A percentile compares a stretch with the other conserved stretches of the same genome.
These are phyloP conservation scores for Neogobius melanostomus DNA, from an alignment of 2,113 vertebrate genomes.

Conservation along the genomic window DNA sequence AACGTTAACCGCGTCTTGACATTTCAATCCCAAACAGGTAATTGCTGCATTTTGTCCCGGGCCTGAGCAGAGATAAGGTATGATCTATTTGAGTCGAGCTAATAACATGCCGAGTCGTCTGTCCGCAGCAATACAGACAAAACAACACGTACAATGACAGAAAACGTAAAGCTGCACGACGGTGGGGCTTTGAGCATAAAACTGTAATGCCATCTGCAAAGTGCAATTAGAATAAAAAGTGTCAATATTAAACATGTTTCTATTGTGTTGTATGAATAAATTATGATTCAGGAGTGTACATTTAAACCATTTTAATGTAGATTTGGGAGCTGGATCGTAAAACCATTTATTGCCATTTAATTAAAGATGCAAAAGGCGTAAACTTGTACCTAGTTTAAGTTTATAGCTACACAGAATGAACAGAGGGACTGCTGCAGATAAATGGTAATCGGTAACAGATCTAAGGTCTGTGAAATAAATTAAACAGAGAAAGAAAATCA, in stretches of 20 bases:
- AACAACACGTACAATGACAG: constrained; percentile 27
- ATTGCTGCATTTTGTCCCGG: constrained; percentile 57
- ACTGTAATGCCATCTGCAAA: constrained; percentile 18
- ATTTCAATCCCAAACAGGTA: constrained; percentile 64
- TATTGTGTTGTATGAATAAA: constrained; percentile 12
- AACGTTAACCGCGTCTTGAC: constrained; percentile 60
- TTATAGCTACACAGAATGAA: too few species aligned
- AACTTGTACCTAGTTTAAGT: too few species aligned
- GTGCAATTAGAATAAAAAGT: neutral
- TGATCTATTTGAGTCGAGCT: constrained; percentile 38
- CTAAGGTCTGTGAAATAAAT: neutral
- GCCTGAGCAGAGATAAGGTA: constrained; percentile 41
- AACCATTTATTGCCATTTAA: neutral
- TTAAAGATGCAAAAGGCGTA: neutral
- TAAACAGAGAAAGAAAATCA: neutral
- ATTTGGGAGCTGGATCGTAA: neutral
- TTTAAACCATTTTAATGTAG: neutral
- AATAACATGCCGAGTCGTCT: constrained; percentile 55
- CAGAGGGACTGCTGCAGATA: too few species aligned
- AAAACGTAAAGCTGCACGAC: neutral
- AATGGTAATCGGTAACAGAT: too few species aligned
- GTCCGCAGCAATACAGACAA: constrained; percentile 27
- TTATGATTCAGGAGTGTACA: constrained; percentile 1
- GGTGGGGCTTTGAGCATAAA: constrained; percentile 3
- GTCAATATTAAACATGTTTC: neutral